These are phyloP conservation scores for Papilio xuthus DNA, from an alignment of 1,140 invertebrate genomes.

Conservation along the genomic window DNA sequence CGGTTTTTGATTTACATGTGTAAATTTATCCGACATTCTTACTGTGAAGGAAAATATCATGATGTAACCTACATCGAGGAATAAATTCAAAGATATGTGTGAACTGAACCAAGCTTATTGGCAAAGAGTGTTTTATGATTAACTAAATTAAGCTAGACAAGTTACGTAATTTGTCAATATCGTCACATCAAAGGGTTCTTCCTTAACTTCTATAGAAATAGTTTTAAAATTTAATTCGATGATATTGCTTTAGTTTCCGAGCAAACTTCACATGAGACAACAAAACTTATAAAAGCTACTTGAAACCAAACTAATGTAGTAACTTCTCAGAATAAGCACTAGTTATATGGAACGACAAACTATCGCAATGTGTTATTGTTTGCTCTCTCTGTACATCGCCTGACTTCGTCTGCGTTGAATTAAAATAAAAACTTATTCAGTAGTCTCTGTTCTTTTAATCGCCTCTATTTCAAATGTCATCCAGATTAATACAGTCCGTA, in stretches of 20 bases:
- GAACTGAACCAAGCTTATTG: too few relatives aligned
- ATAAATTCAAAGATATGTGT: too few relatives aligned
- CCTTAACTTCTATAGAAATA: neutral
- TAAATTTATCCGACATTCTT: too few relatives aligned
- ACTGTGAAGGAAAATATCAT: too few relatives aligned
- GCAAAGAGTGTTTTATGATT: too few relatives aligned
- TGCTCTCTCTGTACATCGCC: neutral
- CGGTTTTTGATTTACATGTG: too few relatives aligned
- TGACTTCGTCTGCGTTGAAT: neutral
- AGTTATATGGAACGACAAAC: neutral
- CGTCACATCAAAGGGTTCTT: neutral
- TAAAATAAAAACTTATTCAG: neutral
- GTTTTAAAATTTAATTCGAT: conserved; percentile 23
- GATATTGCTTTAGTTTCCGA: conserved; percentile 10
- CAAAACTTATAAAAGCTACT: conserved; percentile 20
- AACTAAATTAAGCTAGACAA: too few relatives aligned
- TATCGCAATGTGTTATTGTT: conserved; percentile 9
- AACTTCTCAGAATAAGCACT: neutral
- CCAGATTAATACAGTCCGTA: too few relatives aligned
- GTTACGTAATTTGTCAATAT: neutral
- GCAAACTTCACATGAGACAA: neutral
- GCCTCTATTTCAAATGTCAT: too few relatives aligned
- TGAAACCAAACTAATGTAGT: neutral
- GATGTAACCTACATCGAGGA: too few relatives aligned
- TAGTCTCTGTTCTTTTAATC: too few relatives aligned